Evolutionary conservation across 2,888 invertebrate species (phyloP).

Genomic region (Pycnomerus fuliginosus): DNA sequence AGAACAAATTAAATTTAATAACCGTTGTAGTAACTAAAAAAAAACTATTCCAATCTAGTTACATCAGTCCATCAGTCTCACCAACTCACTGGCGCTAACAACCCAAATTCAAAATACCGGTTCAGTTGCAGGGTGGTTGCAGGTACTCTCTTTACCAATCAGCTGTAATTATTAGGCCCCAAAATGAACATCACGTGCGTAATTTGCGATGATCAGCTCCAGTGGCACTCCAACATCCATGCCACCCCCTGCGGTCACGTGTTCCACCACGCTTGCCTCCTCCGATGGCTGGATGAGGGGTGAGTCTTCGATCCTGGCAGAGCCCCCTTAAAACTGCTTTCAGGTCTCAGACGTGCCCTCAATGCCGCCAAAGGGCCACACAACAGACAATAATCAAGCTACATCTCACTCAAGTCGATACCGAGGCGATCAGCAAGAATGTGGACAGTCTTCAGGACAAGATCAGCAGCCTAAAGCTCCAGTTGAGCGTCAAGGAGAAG

Average conservation of each 20-base stretch:
- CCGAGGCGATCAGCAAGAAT: slow-evolving; percentile 60
- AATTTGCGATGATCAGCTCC: slow-evolving; percentile 2
- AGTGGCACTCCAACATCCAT: not conserved
- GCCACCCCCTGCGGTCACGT: slow-evolving; percentile 1
- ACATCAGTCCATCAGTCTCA: no score
- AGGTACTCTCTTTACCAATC: no score
- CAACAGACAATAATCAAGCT: slow-evolving; percentile 63
- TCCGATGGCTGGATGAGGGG: slow-evolving; percentile 3
- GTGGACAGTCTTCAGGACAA: slow-evolving; percentile 62
- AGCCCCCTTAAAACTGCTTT: no score
- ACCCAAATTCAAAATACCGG: no score
- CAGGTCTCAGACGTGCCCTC: slow-evolving; percentile 75
- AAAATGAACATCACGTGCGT: slow-evolving; percentile 4
- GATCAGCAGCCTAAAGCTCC: slow-evolving; percentile 63
- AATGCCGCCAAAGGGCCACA: slow-evolving; percentile 69
- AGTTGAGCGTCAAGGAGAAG: slow-evolving; percentile 57
- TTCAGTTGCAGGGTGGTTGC: no score
- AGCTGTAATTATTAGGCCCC: no score
- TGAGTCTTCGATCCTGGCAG: no score
- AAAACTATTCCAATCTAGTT: no score
- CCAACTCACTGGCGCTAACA: no score
- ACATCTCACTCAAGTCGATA: slow-evolving; percentile 64
- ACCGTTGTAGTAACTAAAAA: no score
- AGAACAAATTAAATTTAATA: no score
- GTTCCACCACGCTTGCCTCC: slow-evolving; percentile 1